phyloP scores from a whole-genome alignment of 2,113 vertebrate species.

The Centrocercus urophasianus region DNA sequence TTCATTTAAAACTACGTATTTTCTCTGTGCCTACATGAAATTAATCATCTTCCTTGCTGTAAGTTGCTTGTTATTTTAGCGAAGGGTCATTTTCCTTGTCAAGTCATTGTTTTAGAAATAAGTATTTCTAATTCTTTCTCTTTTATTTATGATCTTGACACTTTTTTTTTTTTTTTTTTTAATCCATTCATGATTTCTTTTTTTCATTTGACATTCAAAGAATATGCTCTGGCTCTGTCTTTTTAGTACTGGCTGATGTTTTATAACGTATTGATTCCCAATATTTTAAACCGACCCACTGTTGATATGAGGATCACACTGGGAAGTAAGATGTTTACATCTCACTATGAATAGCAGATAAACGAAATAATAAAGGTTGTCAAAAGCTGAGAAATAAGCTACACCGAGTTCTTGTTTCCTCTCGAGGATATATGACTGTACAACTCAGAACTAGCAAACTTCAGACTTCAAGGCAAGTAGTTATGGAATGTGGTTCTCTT shows the following conservation, averaged over 20 bases:
- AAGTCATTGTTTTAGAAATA: slow-evolving; percentile 56
- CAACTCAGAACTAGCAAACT: slow-evolving; percentile 41
- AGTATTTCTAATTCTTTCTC: slow-evolving; percentile 36
- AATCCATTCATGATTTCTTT: slow-evolving; percentile 68
- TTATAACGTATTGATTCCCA: slow-evolving; percentile 84
- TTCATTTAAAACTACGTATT: not conserved
- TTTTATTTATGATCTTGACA: slow-evolving; percentile 76
- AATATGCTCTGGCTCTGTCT: slow-evolving; percentile 73
- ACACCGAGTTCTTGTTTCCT: slow-evolving; percentile 58
- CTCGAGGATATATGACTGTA: slow-evolving; percentile 52
- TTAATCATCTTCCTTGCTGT: slow-evolving; percentile 5
- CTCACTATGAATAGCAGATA: slow-evolving; percentile 79
- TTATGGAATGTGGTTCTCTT: not conserved
- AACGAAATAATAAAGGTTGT: slow-evolving; percentile 82
- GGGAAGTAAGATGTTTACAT: slow-evolving; percentile 83
- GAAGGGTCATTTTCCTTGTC: slow-evolving; percentile 40
- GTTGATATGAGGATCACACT: slow-evolving; percentile 78
- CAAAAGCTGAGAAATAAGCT: slow-evolving; percentile 73
- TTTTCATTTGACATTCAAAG: slow-evolving; percentile 78
- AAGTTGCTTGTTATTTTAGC: slow-evolving; percentile 54
- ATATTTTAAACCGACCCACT: slow-evolving; percentile 81
- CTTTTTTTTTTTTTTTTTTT: slow-evolving; percentile 30
- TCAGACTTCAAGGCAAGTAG: slow-evolving; percentile 33
- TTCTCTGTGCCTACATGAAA: slow-evolving; percentile 41
- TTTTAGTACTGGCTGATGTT: slow-evolving; percentile 74